Conservation (phyloP, 2,113 vertebrate genomes). For the Gymnarchus niloticus region DNA sequence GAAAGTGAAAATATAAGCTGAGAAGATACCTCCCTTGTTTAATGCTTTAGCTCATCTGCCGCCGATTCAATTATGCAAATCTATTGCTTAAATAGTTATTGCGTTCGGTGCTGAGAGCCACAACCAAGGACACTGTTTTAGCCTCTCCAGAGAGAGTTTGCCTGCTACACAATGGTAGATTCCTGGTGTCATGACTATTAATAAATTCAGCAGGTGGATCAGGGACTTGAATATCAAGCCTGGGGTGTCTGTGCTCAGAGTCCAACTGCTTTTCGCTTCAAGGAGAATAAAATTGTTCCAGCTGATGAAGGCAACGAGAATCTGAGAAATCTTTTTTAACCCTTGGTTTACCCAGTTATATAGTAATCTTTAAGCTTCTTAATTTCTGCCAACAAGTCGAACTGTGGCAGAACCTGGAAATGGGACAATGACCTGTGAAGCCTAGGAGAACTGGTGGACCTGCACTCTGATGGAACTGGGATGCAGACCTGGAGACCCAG, state of each 20-base stretch:
- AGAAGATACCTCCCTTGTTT: background rate
- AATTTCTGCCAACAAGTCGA: background rate
- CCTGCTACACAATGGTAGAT: background rate
- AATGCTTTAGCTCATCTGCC: background rate
- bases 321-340: background rate
- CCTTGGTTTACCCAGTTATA: background rate
- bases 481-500: background rate
- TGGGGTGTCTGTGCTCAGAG: background rate
- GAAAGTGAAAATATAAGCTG: background rate
- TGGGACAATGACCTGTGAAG: background rate
- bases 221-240: background rate
- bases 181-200: background rate
- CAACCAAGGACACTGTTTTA: background rate
- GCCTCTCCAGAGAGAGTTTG: background rate
- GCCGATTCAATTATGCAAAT: constrained; percentile 6
- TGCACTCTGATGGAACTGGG: background rate
- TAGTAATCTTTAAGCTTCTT: background rate
- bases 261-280: background rate
- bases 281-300: background rate
- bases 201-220: background rate
- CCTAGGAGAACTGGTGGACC: background rate
- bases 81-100: background rate
- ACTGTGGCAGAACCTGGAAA: background rate
- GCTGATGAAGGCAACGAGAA: background rate
- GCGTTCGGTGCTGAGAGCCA: background rate